Conservation (phyloP, 2,888 invertebrate genomes). For the Drosophila incognita region DNA sequence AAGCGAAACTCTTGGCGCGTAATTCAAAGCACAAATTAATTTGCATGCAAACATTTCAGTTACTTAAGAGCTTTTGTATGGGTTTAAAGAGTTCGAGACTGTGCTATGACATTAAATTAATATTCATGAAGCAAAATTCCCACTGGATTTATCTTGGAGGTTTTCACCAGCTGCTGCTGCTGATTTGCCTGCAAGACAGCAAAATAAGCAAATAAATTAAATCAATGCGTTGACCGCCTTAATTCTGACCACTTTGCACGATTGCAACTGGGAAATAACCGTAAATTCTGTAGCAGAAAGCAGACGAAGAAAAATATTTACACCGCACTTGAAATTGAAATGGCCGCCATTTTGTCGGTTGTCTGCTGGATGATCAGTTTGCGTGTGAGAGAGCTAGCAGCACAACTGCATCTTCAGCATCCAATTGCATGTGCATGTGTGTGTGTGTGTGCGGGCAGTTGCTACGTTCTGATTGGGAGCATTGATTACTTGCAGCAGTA, state of each 20-base stretch:
- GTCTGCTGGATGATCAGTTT: not conserved
- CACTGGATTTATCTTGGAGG: not conserved
- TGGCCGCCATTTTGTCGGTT: slow-evolving; percentile 32
- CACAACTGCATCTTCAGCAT: slow-evolving; percentile 34
- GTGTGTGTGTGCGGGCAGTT: slow-evolving; percentile 2
- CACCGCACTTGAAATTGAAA: slow-evolving; percentile 15
- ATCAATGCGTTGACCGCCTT: slow-evolving; percentile 32
- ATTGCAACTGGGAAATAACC: slow-evolving; percentile 40
- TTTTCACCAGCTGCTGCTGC: slow-evolving; percentile 4
- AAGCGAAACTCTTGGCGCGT: slow-evolving; percentile 4
- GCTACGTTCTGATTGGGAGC: slow-evolving; percentile 43
- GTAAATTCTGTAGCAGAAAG: slow-evolving; percentile 23
- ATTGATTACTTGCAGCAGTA: slow-evolving; percentile 36
- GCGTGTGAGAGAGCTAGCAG: slow-evolving; percentile 21
- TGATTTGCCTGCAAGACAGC: slow-evolving; percentile 42
- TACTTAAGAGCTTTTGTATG: not conserved
- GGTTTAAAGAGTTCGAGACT: not conserved
- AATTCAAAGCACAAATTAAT: not conserved
- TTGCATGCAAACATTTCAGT: not conserved
- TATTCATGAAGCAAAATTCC: not conserved
- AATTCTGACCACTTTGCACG: slow-evolving; percentile 14
- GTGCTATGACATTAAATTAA: too few relatives aligned
- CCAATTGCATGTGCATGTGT: slow-evolving; percentile 11
- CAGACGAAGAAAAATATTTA: slow-evolving; percentile 5
- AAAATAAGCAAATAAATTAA: slow-evolving; percentile 47